Conservation (phyloP, 2,113 vertebrate species). For the Lampris incognitus region DNA sequence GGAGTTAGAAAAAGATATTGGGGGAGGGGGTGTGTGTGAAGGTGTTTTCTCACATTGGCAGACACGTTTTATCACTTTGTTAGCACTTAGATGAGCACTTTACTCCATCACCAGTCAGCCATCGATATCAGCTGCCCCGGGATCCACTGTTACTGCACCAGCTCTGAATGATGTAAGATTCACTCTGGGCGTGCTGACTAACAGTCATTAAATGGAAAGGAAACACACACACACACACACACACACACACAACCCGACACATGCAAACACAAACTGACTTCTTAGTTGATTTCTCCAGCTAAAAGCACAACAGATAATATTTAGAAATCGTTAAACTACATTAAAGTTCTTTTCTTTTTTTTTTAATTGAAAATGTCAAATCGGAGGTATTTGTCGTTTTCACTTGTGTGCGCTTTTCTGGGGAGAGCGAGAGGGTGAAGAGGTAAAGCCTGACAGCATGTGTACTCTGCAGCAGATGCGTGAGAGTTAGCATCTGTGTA, state of each 20-base stretch:
- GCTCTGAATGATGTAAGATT: not conserved
- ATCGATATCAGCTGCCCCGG: slow-evolving; percentile 46
- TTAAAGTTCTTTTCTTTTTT: not conserved
- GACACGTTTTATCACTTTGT: slow-evolving; percentile 62
- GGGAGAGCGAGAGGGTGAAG: not conserved
- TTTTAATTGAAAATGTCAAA: not conserved
- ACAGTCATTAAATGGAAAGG: no score
- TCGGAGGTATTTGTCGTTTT: not conserved
- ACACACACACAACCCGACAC: no score
- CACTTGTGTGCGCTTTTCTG: not conserved
- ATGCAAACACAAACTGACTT: no score
- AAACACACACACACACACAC: no score
- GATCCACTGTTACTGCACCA: slow-evolving; percentile 21
- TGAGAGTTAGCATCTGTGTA: not conserved
- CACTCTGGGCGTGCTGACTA: no score
- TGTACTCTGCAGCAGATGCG: not conserved
- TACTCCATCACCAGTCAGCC: slow-evolving; percentile 51
- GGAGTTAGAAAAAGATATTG: slow-evolving; percentile 41
- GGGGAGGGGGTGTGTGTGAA: slow-evolving; percentile 27
- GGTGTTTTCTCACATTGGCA: slow-evolving; percentile 60
- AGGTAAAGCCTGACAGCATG: not conserved
- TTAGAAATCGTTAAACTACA: no score
- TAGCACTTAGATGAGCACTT: slow-evolving; percentile 63
- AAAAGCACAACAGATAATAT: no score
- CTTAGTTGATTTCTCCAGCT: no score